Percentiles rank a stretch among this genome's conserved stretches.
Conservation (phyloP, 1,140 invertebrate species). For the Sarcophaga peregrina region DNA sequence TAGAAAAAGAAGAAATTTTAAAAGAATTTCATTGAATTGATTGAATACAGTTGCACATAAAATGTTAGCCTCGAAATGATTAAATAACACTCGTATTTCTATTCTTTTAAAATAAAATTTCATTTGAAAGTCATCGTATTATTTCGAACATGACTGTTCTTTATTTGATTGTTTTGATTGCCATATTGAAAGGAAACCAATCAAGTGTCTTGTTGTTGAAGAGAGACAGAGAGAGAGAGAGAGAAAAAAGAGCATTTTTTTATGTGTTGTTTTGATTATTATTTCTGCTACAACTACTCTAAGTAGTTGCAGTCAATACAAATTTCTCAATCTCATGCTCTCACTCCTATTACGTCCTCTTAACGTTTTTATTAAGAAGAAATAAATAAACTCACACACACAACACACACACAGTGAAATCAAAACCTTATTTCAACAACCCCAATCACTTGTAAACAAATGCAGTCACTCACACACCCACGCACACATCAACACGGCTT, state of each 20-base stretch:
- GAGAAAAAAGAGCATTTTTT: background rate
- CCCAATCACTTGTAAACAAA: conserved; percentile 42
- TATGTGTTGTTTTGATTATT: background rate
- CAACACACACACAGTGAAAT: conserved; percentile 52
- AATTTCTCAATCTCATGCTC: conserved; percentile 3
- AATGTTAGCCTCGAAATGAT: too few species aligned
- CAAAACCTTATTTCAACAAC: conserved; percentile 62
- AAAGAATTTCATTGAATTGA: too few species aligned
- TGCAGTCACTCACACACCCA: too few species aligned
- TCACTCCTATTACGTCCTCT: background rate
- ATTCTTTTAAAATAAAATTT: too few species aligned
- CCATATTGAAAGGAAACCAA: conserved; percentile 56
- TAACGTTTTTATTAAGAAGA: background rate
- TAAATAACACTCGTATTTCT: too few species aligned
- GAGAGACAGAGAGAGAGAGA: too few species aligned
- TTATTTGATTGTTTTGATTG: background rate
- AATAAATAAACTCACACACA: too few species aligned
- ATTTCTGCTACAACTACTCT: conserved; percentile 46
- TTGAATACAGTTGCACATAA: too few species aligned
- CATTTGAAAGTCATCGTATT: too few species aligned
- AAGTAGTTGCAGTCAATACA: conserved; percentile 36
- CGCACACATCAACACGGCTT: background rate
- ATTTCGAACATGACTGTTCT: too few species aligned
- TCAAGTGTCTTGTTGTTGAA: conserved; percentile 60
- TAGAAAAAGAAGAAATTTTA: too few species aligned